Conservation (phyloP, 2,888 invertebrate species). For the Palloptera scutellata region DNA sequence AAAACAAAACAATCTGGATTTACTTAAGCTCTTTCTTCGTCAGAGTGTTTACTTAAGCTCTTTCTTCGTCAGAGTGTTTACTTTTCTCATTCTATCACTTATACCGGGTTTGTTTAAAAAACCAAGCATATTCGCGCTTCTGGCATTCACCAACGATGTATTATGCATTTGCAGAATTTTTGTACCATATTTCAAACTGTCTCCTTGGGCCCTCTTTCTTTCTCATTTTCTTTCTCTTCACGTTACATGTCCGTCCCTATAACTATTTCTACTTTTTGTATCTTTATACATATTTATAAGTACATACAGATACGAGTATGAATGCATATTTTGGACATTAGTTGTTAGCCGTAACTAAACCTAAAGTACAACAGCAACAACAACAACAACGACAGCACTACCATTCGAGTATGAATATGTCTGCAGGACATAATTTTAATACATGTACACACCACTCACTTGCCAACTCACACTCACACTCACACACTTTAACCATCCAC, state of each 20-base stretch:
- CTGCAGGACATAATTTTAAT: constrained; percentile 31
- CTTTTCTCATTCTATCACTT: too few relatives aligned
- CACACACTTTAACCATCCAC: too few relatives aligned
- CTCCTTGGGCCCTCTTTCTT: neutral
- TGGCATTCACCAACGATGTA: neutral
- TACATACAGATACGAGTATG: too few relatives aligned
- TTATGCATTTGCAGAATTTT: neutral
- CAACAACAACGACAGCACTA: constrained; percentile 8
- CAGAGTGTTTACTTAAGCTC: too few relatives aligned
- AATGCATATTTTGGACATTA: too few relatives aligned
- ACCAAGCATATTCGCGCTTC: neutral
- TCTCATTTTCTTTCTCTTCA: neutral
- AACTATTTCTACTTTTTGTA: too few relatives aligned
- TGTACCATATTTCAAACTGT: neutral
- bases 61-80: too few relatives aligned
- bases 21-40: too few relatives aligned
- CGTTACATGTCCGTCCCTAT: too few relatives aligned
- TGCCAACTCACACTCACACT: too few relatives aligned
- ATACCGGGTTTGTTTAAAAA: neutral
- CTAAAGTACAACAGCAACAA: constrained; percentile 10
- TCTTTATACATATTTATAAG: too few relatives aligned
- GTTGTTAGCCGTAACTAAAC: neutral
- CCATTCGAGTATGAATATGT: constrained; percentile 12
- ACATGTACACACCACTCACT: constrained; percentile 5
- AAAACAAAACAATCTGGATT: too few relatives aligned